Evolutionary conservation across 2,797 vertebrate species (phyloP), one percentile per base, ranked within the genome.

Genomic region (Taeniopygia guttata): DNA sequence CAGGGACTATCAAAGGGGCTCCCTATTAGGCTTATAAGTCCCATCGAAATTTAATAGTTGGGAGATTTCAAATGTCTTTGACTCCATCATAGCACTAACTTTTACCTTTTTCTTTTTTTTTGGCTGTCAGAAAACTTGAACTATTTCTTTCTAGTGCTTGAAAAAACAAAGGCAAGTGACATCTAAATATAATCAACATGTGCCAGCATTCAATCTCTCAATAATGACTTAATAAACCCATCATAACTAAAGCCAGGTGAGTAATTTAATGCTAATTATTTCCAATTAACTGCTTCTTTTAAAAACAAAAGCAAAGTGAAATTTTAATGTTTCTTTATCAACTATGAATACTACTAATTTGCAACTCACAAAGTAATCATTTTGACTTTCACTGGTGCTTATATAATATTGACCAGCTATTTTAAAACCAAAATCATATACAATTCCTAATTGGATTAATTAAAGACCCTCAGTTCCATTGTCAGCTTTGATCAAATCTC

Each of bases 201-300:
- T 91, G 69, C 40, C 83, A 86, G 49, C 36, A n/a, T 48, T 92
- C 74, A 69, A 23, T 87, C 68, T 89, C 43, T 81, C 52, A 84
- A 29, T 78, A 91, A 91, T 11, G 4, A 85, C 70, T 96, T 86
- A 75, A 87, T 93, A 87, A 94, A 80, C 27, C 22, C 87, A 83
- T 85, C 46, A 83, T 58, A 83, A 73, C 72, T 66, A 78, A 86
- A 90, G 40, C n/a, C 87, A 92, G 23, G 49, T 92, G 67, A 95
- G 67, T 84, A 68, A 96, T 92, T 85, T 67, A 46, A 69, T 62
- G 38, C 13, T 92, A 89, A 95, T 92, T 85, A 62, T 73, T 89
- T 86, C 63, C 46, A 92, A 85, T 68, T 76, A 87, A 45, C 67
- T 83, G 32, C 16, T 60, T 9, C 48, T 84, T 85, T 75, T 23